Evolutionary conservation across 2,888 invertebrate genomes (phyloP).

Genomic region (Pollenia labialis): DNA sequence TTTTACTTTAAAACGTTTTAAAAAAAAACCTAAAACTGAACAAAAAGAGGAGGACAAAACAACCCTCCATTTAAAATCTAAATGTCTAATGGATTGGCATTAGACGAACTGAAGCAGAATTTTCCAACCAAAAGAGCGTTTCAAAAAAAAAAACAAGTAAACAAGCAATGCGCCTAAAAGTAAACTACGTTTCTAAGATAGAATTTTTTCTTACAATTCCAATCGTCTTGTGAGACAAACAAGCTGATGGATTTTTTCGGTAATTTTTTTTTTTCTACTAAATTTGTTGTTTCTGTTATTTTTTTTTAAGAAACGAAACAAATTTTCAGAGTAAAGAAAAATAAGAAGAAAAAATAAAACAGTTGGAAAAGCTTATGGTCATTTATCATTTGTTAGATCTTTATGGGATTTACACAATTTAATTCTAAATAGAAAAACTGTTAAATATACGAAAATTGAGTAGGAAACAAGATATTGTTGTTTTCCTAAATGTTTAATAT

Average conservation of each 20-base stretch:
- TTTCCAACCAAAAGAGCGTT: conserved; percentile 6
- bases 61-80: conserved; percentile 8
- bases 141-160: not conserved
- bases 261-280: not conserved
- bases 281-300: not conserved
- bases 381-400: conserved; percentile 74
- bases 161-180: conserved; percentile 32
- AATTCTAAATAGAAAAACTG: conserved; percentile 48
- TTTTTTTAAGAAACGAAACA: not conserved
- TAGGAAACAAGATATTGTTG: not conserved
- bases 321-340: conserved; percentile 1
- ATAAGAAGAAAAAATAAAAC: conserved; percentile 32
- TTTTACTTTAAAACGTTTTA: conserved; percentile 11
- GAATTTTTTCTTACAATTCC: conserved; percentile 49
- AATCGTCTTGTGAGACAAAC: conserved; percentile 44
- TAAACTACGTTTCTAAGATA: conserved; percentile 33
- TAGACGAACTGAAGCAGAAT: not conserved
- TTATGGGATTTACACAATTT: conserved; percentile 72
- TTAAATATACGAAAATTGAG: conserved; percentile 23
- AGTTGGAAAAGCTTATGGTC: conserved; percentile 65
- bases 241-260: not conserved
- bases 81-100: conserved; percentile 11
- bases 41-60: not conserved
- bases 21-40: not conserved
- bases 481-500: no score